These are phyloP conservation scores for Tromatobia lineatoria DNA, from an alignment of 2,888 invertebrate genomes.

Conservation along the genomic window DNA sequence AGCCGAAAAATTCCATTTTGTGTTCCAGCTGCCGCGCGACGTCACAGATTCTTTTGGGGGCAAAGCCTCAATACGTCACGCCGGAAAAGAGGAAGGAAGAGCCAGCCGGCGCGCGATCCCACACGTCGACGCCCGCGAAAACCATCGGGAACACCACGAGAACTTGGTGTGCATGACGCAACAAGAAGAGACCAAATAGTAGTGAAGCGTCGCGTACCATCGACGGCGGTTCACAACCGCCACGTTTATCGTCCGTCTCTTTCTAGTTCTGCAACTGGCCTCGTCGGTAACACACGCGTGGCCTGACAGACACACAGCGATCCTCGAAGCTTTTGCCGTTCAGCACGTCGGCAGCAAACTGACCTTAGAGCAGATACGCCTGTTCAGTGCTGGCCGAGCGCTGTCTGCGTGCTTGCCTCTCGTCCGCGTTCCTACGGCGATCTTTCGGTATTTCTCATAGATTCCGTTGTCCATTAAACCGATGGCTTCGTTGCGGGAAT, in stretches of 20 bases:
- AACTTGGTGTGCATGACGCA: slow-evolving; percentile 68
- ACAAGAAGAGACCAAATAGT: slow-evolving; percentile 58
- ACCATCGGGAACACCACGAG: slow-evolving; percentile 61
- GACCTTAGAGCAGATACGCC: slow-evolving; percentile 52
- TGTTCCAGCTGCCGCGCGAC: background rate
- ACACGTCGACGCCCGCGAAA: slow-evolving; percentile 48
- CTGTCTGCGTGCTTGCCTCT: background rate
- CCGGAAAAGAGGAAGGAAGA: slow-evolving; percentile 26
- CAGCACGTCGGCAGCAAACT: slow-evolving; percentile 43
- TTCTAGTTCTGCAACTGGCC: slow-evolving; percentile 1
- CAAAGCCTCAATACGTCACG: slow-evolving; percentile 28
- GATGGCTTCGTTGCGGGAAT: slow-evolving; percentile 62
- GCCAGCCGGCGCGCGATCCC: slow-evolving; percentile 40
- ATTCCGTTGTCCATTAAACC: background rate
- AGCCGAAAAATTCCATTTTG: too few species aligned
- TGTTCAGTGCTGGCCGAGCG: slow-evolving; percentile 52
- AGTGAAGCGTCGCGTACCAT: slow-evolving; percentile 35
- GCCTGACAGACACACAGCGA: slow-evolving; percentile 39
- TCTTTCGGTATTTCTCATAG: background rate
- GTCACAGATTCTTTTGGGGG: slow-evolving; percentile 25
- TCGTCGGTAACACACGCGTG: slow-evolving; percentile 22
- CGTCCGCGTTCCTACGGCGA: background rate
- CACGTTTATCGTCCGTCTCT: slow-evolving; percentile 37
- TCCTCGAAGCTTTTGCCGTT: slow-evolving; percentile 28
- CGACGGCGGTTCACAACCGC: slow-evolving; percentile 20